A percentile compares a stretch with the other conserved stretches of the same genome.
Evolutionary conservation across 2,888 invertebrate species (phyloP).

Genomic region (Hofmannophila pseudospretella): DNA sequence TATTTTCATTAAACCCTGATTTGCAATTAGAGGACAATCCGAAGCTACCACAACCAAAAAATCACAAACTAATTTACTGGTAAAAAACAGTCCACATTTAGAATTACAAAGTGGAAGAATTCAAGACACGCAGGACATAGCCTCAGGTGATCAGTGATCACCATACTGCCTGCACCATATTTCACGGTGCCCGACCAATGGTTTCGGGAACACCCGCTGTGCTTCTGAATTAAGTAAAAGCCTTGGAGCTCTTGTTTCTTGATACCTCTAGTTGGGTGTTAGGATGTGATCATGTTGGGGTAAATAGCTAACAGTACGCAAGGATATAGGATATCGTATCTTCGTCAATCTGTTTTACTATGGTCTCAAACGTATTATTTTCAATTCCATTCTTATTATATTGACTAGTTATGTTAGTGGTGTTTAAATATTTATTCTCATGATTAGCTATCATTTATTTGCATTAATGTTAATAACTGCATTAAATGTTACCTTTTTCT

Average conservation of each 20-base stretch:
- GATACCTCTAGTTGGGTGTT: conserved; percentile 61
- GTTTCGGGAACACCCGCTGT: conserved; percentile 81
- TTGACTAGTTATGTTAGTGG: too few species aligned
- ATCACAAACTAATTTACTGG: conserved; percentile 31
- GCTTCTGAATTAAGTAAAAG: conserved; percentile 86
- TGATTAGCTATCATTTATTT: too few species aligned
- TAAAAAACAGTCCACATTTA: conserved; percentile 30
- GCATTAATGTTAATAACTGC: too few species aligned
- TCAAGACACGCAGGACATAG: conserved; percentile 60
- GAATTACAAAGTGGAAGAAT: conserved; percentile 50
- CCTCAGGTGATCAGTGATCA: conserved; percentile 57
- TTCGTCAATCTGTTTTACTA: too few species aligned
- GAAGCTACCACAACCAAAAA: conserved; percentile 11
- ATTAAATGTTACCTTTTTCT: too few species aligned
- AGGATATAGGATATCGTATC: too few species aligned
- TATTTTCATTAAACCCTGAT: neutral
- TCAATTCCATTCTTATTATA: too few species aligned
- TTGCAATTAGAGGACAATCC: conserved; percentile 4
- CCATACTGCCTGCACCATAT: conserved; percentile 58
- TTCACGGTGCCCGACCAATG: conserved; percentile 65
- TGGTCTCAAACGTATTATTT: too few species aligned
- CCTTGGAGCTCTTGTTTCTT: conserved; percentile 82
- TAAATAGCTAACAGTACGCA: too few species aligned
- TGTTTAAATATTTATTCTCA: too few species aligned
- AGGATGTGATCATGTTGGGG: conserved; percentile 33